Evolutionary conservation across 2,888 invertebrate genomes (phyloP), one percentile per base, ranked within the genome.

Genomic region (Eilema griseolum): DNA sequence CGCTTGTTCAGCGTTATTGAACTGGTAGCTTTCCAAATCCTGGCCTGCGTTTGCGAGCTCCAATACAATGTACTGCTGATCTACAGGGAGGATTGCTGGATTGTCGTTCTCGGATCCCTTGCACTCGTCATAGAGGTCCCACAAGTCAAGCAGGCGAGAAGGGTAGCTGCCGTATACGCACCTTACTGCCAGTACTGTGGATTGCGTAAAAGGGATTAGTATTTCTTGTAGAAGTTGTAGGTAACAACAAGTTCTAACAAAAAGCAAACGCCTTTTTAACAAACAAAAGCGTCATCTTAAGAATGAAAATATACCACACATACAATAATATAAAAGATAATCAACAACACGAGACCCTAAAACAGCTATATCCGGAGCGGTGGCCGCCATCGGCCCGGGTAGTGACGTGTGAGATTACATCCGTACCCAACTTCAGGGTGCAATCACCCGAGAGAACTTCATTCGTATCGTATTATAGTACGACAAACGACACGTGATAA

Each of bases 21-120:
- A 98, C 75, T 95, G 89, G 89, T 96, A 98, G 73, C 97, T 96
- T 90, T 99, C 99, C 69, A 99, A 94, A 89, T 98, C 98, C 80
- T 95, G 95, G 10, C 99, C 99, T 23, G 98, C 98, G 92, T 98
- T 97, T 65, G 96, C 97, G 80, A 99, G 96, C 90, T 98, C 99
- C 83, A 99, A 95, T 69, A 98, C 96, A 66, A 99, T 96, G 90
- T 97, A 99, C 69, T 97, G 95, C 90, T 99, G 99, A 79, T 97
- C 94, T 0, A 95, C 91, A 0, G 93, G 93, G 91, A 99, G 97
- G 68, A 97, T 95, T 63, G 96, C 96, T 4, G 98, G 98, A 86
- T 96, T 97, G 91, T 98, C 98, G 93, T 98, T 98, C 89, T 98
- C 98, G 0, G 98, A 97, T 68, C 96, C 96, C 86, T 96, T 96